Evolutionary conservation across 2,113 vertebrate genomes (phyloP).

Genomic region (Cottus gobio): DNA sequence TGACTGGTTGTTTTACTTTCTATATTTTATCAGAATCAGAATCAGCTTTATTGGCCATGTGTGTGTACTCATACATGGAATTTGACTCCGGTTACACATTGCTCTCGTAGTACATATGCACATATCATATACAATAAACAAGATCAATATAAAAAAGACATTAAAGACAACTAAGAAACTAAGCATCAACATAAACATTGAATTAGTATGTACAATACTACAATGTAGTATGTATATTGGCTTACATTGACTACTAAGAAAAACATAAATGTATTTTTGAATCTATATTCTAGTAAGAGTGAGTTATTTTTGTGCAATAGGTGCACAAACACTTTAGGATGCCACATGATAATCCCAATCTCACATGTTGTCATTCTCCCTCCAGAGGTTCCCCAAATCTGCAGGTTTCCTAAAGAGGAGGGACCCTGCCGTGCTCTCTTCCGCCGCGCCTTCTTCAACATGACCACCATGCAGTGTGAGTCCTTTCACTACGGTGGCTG

Average conservation of each 20-base stretch:
- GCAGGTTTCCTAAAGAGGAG: constrained; percentile 83
- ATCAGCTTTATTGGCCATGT: no score
- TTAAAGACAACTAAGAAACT: no score
- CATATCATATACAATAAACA: no score
- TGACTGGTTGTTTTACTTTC: background rate
- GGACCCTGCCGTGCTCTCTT: constrained; percentile 80
- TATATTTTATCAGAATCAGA: no score
- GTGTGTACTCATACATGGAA: no score
- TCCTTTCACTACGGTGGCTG: constrained; percentile 86
- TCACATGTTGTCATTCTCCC: background rate
- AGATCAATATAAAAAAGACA: no score
- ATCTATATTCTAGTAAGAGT: background rate
- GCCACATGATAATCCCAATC: background rate
- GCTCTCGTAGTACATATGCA: no score
- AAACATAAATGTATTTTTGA: background rate
- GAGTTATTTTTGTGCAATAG: background rate
- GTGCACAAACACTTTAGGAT: background rate
- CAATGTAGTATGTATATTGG: no score
- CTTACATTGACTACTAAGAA: background rate
- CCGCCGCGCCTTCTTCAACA: constrained; percentile 88
- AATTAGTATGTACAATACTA: no score
- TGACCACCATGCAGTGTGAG: constrained; percentile 91
- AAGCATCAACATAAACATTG: no score
- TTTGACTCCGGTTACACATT: no score
- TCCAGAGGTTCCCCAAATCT: constrained; percentile 89